phyloP scores from a whole-genome alignment of 1,140 invertebrate genomes.

The Lepidostoma basale region DNA sequence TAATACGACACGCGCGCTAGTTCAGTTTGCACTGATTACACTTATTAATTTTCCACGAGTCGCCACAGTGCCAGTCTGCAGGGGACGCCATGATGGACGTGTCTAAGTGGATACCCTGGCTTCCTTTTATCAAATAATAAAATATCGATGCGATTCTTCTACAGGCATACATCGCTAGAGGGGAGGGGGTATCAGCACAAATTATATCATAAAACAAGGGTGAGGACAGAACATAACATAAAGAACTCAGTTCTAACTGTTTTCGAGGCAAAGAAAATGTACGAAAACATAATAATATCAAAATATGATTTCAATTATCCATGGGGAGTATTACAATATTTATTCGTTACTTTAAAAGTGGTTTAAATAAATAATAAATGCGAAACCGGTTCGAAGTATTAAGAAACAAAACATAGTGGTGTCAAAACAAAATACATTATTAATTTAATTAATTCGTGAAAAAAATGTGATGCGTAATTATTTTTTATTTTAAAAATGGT shows the following conservation, averaged over 20 bases:
- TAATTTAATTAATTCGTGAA: too few relatives aligned
- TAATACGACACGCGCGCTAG: too few relatives aligned
- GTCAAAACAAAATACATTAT: too few relatives aligned
- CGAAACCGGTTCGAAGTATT: too few relatives aligned
- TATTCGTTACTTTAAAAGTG: too few relatives aligned
- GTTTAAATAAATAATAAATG: too few relatives aligned
- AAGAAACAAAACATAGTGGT: too few relatives aligned
- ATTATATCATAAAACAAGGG: slow-evolving; percentile 27
- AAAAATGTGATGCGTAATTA: too few relatives aligned
- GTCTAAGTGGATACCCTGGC: slow-evolving; percentile 43
- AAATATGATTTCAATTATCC: too few relatives aligned
- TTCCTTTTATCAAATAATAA: slow-evolving; percentile 44
- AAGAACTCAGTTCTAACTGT: neutral
- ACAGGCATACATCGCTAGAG: neutral
- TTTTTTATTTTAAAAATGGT: too few relatives aligned
- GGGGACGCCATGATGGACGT: slow-evolving; percentile 39
- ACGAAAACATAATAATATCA: neutral
- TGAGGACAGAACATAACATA: neutral
- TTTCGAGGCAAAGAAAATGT: neutral
- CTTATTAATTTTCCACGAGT: neutral
- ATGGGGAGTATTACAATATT: too few relatives aligned
- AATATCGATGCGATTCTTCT: slow-evolving; percentile 42
- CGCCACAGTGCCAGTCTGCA: neutral
- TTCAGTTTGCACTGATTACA: too few relatives aligned
- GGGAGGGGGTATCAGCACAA: slow-evolving; percentile 9